Evolutionary conservation across 2,797 vertebrate species (phyloP), one percentile per base, ranked within the genome.

Genomic region (Sebastes trivittatus): DNA sequence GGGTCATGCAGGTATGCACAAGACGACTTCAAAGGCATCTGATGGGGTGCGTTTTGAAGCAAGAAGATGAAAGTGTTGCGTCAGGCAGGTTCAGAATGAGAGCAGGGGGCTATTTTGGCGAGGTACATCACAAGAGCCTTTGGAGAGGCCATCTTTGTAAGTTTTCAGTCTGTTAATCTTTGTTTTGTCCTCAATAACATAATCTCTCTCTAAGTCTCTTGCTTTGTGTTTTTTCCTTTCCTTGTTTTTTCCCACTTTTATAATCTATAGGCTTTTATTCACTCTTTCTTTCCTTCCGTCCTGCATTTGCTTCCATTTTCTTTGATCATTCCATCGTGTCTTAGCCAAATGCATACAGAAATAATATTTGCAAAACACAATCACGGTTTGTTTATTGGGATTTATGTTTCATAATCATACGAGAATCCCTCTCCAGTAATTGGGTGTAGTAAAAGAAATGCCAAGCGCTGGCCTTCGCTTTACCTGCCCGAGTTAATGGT

Each of bases 21-120:
- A 71, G 42, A 63, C 13, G 69, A 90, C 93, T 94, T 93, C 92
- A 94, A 94, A 95, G 92, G 77, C 88, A 88, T 87, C 85, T 92
- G 93, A 94, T 90, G 93, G 89, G 76, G 46, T 70, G 86, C 69
- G 49, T 91, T 94, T 88, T 84, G 42, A 83, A 82, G 92, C 87
- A 93, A 93, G 86, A 81, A 91, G 92, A 94, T 94, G 93, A 94
- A 94, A 94, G 94, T 84, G 81, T 94, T 93, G 90, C 93, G 7
- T 93, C 89, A 93, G 89, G 79, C 46, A 25, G 79, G 79, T 81
- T 91, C 84, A 86, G 81, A 86, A 84, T 59, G 63, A 79, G 66
- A 90, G 75, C 25, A 67, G 69, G 69, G 82, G 82, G 75, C 78
- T 84, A 82, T 87, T 90, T 90, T 81, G 77, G 75, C 11, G n/a